A percentile compares a stretch with the other conserved stretches of the same genome.
Conservation (phyloP, 2,113 vertebrate genomes). For the Myiozetetes cayanensis region DNA sequence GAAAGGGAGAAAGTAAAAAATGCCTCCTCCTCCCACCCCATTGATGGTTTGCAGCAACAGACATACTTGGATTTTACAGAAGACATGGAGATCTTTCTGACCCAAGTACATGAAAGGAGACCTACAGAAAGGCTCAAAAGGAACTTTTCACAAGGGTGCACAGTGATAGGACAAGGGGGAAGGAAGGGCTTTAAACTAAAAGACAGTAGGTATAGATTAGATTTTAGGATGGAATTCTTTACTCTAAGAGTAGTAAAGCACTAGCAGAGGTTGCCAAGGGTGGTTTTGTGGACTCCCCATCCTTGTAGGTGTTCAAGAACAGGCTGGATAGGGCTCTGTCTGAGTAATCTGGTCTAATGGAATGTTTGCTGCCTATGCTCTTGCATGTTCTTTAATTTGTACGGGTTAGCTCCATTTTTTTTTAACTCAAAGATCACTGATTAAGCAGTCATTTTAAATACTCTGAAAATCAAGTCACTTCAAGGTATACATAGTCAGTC, state of each 20-base stretch:
- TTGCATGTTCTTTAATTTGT: neutral
- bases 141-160: neutral
- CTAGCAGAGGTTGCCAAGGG: neutral
- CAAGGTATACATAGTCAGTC: neutral
- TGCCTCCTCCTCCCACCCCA: rapidly evolving
- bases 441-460: neutral
- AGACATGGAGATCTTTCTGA: neutral
- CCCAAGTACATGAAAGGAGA: neutral
- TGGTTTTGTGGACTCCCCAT: neutral
- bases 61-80: neutral
- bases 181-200: neutral
- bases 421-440: neutral
- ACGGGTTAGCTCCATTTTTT: neutral
- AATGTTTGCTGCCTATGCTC: neutral
- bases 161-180: neutral
- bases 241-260: neutral
- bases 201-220: neutral
- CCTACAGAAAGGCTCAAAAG: neutral
- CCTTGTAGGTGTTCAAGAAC: neutral
- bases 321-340: neutral
- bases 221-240: neutral
- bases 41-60: neutral
- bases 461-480: neutral
- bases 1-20: neutral
- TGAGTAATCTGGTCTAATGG: neutral